A percentile compares a stretch with the other conserved stretches of the same genome.
phyloP scores from a whole-genome alignment of 2,797 vertebrate species.

The Xenopus petersii region DNA sequence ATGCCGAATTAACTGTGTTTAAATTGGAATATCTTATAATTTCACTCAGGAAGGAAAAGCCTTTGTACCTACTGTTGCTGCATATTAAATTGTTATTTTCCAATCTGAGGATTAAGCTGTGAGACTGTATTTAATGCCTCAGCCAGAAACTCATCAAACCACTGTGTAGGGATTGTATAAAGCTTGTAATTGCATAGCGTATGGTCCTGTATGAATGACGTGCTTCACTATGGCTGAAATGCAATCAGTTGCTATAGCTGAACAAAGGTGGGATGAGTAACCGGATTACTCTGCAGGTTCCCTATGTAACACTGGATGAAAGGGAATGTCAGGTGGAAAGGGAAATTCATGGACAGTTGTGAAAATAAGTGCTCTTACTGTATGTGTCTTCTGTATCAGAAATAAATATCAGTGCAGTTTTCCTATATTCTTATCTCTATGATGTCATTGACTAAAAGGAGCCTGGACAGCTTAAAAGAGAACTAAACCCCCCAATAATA shows the following conservation, averaged over 20 bases:
- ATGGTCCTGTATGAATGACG: slow-evolving; percentile 39
- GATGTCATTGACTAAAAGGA: too few species aligned
- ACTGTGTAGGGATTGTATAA: slow-evolving; percentile 33
- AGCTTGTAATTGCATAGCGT: slow-evolving; percentile 42
- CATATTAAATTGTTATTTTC: slow-evolving; percentile 34
- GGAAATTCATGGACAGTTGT: too few species aligned
- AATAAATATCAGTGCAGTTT: too few species aligned
- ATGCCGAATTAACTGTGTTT: background rate
- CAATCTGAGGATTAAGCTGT: slow-evolving; percentile 41
- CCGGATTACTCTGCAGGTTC: too few species aligned
- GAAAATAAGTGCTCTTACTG: too few species aligned
- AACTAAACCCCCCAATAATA: too few species aligned
- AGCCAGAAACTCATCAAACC: slow-evolving; percentile 39
- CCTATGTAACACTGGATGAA: too few species aligned
- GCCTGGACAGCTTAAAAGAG: too few species aligned
- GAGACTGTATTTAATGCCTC: slow-evolving; percentile 43
- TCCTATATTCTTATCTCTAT: too few species aligned
- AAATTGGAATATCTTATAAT: background rate
- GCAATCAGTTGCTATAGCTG: slow-evolving; percentile 27
- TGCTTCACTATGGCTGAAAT: slow-evolving; percentile 16
- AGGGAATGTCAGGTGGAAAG: too few species aligned
- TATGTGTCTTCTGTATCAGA: too few species aligned
- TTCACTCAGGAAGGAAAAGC: background rate
- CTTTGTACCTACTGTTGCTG: background rate
- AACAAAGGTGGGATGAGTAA: too few species aligned